A percentile compares a stretch with the other conserved stretches of the same genome.
phyloP scores from a whole-genome alignment of 2,888 invertebrate genomes.

The Aquatica leii region DNA sequence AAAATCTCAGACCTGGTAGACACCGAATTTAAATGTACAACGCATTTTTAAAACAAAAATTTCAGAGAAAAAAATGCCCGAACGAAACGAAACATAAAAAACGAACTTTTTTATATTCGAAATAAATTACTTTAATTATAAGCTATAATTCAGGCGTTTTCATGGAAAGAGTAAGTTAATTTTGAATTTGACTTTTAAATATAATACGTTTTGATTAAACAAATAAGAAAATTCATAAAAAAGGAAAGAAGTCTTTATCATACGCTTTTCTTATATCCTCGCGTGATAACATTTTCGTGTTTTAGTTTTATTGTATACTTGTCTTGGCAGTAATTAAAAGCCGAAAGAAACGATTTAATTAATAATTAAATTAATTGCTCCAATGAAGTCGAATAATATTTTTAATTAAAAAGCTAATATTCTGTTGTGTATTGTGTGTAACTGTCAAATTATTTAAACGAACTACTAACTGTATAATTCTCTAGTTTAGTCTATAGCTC shows the following conservation, averaged over 20 bases:
- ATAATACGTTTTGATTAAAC: too few relatives aligned
- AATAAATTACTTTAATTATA: too few relatives aligned
- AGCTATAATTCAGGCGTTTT: too few relatives aligned
- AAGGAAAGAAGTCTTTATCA: background rate
- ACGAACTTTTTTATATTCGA: too few relatives aligned
- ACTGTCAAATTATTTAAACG: constrained; percentile 23
- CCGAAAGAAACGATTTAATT: constrained; percentile 25
- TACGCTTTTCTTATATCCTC: background rate
- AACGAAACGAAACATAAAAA: too few relatives aligned
- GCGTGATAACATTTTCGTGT: constrained; percentile 14
- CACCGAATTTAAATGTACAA: too few relatives aligned
- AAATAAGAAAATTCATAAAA: too few relatives aligned
- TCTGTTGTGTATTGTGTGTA: constrained; percentile 19
- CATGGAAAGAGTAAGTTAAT: too few relatives aligned
- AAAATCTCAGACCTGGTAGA: too few relatives aligned
- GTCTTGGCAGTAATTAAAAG: constrained; percentile 30
- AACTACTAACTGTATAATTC: constrained; percentile 15
- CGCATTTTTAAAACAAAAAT: too few relatives aligned
- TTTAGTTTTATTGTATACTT: constrained; percentile 12
- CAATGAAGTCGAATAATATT: constrained; percentile 12
- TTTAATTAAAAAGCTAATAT: constrained; percentile 12
- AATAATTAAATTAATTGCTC: constrained; percentile 27
- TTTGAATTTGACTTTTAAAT: too few relatives aligned
- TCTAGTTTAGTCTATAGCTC: constrained; percentile 15
- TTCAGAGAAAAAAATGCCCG: too few relatives aligned